Conservation (phyloP, 2,888 invertebrate species). For the Ceramica pisi region DNA sequence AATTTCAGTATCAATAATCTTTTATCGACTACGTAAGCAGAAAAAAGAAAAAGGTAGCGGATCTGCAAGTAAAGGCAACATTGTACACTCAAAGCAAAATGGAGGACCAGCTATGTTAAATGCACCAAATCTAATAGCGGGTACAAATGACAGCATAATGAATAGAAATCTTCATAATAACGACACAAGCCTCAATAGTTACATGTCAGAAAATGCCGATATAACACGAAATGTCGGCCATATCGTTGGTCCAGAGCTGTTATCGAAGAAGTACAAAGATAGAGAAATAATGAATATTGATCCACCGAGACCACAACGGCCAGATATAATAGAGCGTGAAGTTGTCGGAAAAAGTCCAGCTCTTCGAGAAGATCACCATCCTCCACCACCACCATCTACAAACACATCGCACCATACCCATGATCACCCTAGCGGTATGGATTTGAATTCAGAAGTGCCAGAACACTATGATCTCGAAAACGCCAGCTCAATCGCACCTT, state of each 20-base stretch:
- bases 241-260: conserved; percentile 95
- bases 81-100: conserved; percentile 95
- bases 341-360: conserved; percentile 96
- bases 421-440: conserved; percentile 94
- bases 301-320: conserved; percentile 95
- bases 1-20: conserved; percentile 97
- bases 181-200: conserved; percentile 93
- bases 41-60: conserved; percentile 95
- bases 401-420: conserved; percentile 93
- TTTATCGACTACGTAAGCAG: conserved; percentile 96
- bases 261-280: conserved; percentile 97
- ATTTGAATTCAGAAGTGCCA: conserved; percentile 95
- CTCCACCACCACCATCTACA: conserved; percentile 94
- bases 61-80: conserved; percentile 92
- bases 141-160: conserved; percentile 93
- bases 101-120: conserved; percentile 93
- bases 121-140: conserved; percentile 92
- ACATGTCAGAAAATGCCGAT: conserved; percentile 94
- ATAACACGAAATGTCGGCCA: conserved; percentile 94
- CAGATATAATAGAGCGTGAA: conserved; percentile 98
- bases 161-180: conserved; percentile 93
- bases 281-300: conserved; percentile 94
- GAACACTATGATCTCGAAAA: conserved; percentile 99
- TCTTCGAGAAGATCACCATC: conserved; percentile 94
- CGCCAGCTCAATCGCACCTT: conserved; percentile 99